Percentiles rank a stretch among this genome's conserved stretches.
Conservation (phyloP, 2,888 invertebrate genomes). For the Melikaiella ostensackeni region DNA sequence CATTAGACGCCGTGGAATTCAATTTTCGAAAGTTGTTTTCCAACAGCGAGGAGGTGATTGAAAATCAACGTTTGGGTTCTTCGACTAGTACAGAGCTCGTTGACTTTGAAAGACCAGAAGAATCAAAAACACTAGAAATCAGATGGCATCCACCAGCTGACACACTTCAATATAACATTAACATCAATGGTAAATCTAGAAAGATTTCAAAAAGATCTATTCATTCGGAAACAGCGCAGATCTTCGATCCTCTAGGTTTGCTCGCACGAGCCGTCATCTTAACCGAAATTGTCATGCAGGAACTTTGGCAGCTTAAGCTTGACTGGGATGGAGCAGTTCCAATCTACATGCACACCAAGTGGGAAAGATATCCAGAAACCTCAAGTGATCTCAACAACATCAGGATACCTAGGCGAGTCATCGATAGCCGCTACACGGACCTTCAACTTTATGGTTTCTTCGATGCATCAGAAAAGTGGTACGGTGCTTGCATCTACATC, state of each 20-base stretch:
- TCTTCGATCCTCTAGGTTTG: too few species aligned
- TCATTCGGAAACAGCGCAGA: too few species aligned
- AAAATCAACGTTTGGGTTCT: not conserved
- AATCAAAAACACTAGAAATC: slow-evolving; percentile 3
- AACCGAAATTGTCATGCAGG: not conserved
- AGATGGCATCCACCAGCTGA: slow-evolving; percentile 7
- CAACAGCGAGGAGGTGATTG: not conserved
- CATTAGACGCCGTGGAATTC: not conserved
- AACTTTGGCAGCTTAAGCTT: slow-evolving; percentile 31
- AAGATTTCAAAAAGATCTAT: too few species aligned
- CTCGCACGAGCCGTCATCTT: too few species aligned
- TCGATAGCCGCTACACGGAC: too few species aligned
- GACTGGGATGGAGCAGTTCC: slow-evolving; percentile 37
- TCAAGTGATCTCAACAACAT: slow-evolving; percentile 46
- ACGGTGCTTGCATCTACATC: slow-evolving; percentile 43
- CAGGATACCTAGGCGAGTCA: slow-evolving; percentile 38
- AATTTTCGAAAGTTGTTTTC: slow-evolving; percentile 24
- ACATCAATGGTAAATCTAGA: not conserved
- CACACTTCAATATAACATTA: not conserved
- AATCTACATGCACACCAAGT: slow-evolving; percentile 37
- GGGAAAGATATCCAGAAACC: slow-evolving; percentile 43
- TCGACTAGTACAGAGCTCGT: not conserved
- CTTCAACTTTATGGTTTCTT: slow-evolving; percentile 50
- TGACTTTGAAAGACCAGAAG: not conserved
- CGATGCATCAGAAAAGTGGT: slow-evolving; percentile 45